phyloP scores from a whole-genome alignment of 2,888 invertebrate species.

The Nineta flava region DNA sequence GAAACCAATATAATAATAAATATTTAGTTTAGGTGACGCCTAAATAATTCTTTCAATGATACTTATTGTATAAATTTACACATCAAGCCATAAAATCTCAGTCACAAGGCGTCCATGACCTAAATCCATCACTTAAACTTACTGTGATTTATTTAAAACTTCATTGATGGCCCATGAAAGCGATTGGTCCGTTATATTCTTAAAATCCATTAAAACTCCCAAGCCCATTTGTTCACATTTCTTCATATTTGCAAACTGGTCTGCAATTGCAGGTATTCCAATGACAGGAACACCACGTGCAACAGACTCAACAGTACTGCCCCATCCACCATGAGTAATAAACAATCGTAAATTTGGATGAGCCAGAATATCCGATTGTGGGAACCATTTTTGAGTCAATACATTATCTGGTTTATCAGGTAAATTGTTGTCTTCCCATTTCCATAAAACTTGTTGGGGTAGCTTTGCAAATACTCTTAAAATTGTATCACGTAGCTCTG shows the following conservation, averaged over 20 bases:
- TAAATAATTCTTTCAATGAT: too few relatives aligned
- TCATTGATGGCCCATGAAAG: neutral
- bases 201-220: neutral
- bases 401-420: conserved; percentile 26
- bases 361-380: conserved; percentile 23
- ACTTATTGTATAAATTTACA: too few relatives aligned
- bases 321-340: conserved; percentile 2
- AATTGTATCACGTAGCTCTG: conserved; percentile 12
- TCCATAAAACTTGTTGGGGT: conserved; percentile 28
- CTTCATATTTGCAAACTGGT: neutral
- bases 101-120: too few relatives aligned
- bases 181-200: neutral
- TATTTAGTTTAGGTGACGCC: too few relatives aligned
- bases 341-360: conserved; percentile 2
- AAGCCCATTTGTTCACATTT: neutral
- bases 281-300: neutral
- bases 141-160: neutral
- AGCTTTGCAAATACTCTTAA: neutral
- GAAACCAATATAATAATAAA: too few relatives aligned
- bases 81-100: too few relatives aligned
- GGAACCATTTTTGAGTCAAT: conserved; percentile 26
- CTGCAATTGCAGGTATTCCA: neutral
- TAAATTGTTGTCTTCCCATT: conserved; percentile 30
- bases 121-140: too few relatives aligned
- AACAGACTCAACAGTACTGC: neutral